A percentile compares a stretch with the other conserved stretches of the same genome.
phyloP scores from a whole-genome alignment of 2,888 invertebrate genomes.

The Andrena bicolor region DNA sequence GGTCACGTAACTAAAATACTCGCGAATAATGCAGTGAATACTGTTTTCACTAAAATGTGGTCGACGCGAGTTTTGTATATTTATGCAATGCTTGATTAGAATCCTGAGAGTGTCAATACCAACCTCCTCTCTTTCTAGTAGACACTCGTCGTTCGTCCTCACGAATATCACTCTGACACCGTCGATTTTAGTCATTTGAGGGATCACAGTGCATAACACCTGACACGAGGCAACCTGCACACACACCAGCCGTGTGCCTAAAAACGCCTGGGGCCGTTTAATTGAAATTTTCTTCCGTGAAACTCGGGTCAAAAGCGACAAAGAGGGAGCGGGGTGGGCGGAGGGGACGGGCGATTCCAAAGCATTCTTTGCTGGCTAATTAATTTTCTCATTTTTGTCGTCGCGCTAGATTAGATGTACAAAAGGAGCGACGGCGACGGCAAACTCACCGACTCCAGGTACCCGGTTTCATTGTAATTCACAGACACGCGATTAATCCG shows the following conservation, averaged over 20 bases:
- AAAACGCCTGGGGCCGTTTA: neutral
- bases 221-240: neutral
- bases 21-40: neutral
- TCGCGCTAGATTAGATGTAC: neutral
- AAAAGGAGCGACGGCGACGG: neutral
- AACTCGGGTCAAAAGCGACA: conserved; percentile 8
- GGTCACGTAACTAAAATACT: neutral
- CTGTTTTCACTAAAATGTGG: neutral
- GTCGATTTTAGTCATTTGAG: neutral
- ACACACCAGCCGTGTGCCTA: neutral
- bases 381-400: conserved; percentile 7
- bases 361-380: conserved; percentile 19
- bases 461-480: conserved; percentile 46
- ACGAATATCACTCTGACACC: neutral
- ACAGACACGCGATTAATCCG: conserved; percentile 51
- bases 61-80: neutral
- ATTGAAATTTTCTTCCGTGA: conserved; percentile 10
- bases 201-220: neutral
- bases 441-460: neutral
- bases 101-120: neutral
- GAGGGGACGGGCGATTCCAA: neutral
- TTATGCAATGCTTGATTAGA: too few species aligned
- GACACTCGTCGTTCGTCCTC: neutral
- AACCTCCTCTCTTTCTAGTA: neutral
- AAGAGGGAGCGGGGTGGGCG: neutral